Evolutionary conservation across 2,797 vertebrate genomes (phyloP), one percentile per base, ranked within the genome.

Genomic region (Margarornis squamiger): DNA sequence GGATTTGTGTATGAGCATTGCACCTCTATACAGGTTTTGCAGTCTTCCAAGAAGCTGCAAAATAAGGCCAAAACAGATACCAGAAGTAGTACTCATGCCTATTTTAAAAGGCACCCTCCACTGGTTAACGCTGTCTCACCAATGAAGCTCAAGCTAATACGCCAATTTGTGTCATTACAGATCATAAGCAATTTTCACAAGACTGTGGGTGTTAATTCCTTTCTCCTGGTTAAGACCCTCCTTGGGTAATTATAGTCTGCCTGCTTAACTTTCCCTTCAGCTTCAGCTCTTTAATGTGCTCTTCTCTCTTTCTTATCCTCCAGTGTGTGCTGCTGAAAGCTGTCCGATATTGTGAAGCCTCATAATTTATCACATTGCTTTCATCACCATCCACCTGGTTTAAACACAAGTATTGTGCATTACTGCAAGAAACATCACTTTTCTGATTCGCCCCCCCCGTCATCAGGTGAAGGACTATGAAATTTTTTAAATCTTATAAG

Each of bases 101-200:
- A 3, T 85, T 88, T 78, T 59, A 81, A 78, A 61, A 81, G 19
- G 3, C 43, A 59, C 22, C 23, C 24, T 91, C 46, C 13, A 8
- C 21, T n/a, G 51, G 57, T 52, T 91, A 86, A 78, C 67, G 18
- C 46, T 88, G 4, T 81, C 58, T 76, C 63, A 67, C 49, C 80
- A 76, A 27, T 52, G 67, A 78, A 90, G 30, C 74, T 90, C 0
- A 0, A 90, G 59, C 39, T 95, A 92, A 84, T 92, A 86, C 0
- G 1, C 76, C 88, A 90, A 66, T 94, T 91, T 93, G 38, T 78
- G 66, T 72, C 66, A 92, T 79, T 92, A 90, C 46, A 86, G 66
- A 78, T 81, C 92, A 92, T 59, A 95, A 92, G 91, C 75, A 96
- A 93, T 96, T 97, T 96, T 96, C 92, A 88, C 85, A 59, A 88